A percentile compares a stretch with the other conserved stretches of the same genome.
Evolutionary conservation across 2,113 vertebrate genomes (phyloP).

Genomic region (Cisticola juncidis): DNA sequence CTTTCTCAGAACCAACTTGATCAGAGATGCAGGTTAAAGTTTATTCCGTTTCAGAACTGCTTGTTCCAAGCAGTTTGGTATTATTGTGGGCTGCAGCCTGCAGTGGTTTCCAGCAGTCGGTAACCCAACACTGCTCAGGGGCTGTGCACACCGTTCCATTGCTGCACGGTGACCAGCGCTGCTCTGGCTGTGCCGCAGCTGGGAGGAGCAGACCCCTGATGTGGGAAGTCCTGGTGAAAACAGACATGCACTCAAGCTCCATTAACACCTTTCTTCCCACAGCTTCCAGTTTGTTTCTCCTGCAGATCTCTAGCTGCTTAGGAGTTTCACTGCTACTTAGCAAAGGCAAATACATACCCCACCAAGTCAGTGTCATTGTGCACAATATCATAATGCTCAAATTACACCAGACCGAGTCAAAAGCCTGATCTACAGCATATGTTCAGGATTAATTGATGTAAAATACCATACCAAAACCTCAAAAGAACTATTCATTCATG

Average conservation of each 20-base stretch:
- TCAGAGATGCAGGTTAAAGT: neutral
- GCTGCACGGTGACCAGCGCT: accelerated
- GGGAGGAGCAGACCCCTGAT: neutral
- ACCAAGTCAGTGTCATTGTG: neutral
- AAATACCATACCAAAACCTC: neutral
- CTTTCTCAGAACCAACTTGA: neutral
- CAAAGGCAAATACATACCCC: neutral
- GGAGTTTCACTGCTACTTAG: neutral
- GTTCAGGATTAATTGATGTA: neutral
- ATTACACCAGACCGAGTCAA: neutral
- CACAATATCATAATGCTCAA: neutral
- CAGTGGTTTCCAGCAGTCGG: neutral
- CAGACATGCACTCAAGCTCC: neutral
- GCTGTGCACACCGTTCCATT: accelerated
- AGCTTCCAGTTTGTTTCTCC: neutral
- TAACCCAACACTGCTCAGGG: accelerated
- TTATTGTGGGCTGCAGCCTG: neutral
- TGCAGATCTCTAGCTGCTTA: accelerated
- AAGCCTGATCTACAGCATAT: neutral
- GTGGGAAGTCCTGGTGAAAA: neutral
- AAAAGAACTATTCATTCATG: neutral
- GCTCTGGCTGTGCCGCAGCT: accelerated
- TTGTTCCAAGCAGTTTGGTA: neutral
- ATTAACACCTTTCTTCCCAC: neutral
- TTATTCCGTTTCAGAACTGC: neutral